Conservation (phyloP, 2,888 invertebrate species). For the Lasioglossum villosulum region DNA sequence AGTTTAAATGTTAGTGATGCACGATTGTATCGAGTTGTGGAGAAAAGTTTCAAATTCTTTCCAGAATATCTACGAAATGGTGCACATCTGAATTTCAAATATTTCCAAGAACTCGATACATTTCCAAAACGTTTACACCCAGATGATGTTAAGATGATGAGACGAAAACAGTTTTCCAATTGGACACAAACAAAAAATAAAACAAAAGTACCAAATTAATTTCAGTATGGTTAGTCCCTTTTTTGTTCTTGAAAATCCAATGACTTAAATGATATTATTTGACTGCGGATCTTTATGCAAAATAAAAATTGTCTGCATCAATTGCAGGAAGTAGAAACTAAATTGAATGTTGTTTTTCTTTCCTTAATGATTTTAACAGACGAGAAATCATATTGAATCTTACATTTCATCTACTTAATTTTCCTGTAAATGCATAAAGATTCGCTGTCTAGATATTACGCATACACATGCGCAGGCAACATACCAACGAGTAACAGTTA, state of each 20-base stretch:
- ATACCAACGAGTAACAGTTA: slow-evolving; percentile 98
- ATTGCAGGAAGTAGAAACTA: too few species aligned
- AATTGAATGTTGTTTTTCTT: too few species aligned
- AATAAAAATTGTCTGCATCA: too few species aligned
- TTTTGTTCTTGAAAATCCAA: not conserved
- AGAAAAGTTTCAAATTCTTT: not conserved
- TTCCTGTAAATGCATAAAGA: too few species aligned
- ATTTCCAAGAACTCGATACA: not conserved
- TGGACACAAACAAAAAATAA: not conserved
- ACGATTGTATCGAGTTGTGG: not conserved
- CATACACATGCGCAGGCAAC: slow-evolving; percentile 81
- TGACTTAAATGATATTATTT: not conserved
- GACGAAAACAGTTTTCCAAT: not conserved
- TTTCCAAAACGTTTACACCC: not conserved
- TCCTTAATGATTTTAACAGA: too few species aligned
- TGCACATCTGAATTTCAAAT: not conserved
- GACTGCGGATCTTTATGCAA: too few species aligned
- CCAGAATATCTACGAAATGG: not conserved
- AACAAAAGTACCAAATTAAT: slow-evolving; percentile 5
- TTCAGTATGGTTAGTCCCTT: not conserved
- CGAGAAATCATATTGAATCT: too few species aligned
- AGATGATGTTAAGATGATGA: not conserved
- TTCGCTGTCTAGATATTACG: too few species aligned
- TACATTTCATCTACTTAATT: too few species aligned
- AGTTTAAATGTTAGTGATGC: not conserved